These are phyloP conservation scores for Aldabrachelys gigantea DNA, from an alignment of 2,113 vertebrate species.

Conservation along the genomic window DNA sequence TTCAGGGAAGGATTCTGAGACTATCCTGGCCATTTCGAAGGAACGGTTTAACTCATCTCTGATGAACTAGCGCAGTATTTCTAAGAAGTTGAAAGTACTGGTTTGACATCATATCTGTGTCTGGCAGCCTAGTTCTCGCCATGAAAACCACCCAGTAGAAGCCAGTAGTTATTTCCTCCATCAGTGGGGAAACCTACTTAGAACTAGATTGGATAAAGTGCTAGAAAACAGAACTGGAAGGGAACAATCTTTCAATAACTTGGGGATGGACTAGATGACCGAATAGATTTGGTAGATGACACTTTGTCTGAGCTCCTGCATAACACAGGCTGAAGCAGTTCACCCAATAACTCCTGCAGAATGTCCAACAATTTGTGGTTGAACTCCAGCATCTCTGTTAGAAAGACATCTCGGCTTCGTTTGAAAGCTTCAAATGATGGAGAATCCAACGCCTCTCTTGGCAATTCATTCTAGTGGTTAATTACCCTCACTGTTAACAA, in stretches of 20 bases:
- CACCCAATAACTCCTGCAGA: neutral
- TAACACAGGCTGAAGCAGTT: neutral
- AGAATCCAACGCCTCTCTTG: neutral
- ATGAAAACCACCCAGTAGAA: neutral
- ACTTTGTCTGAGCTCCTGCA: neutral
- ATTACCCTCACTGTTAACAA: neutral
- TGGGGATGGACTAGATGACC: neutral
- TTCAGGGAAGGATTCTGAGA: fast-evolving
- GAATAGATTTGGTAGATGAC: neutral
- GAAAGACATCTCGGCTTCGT: neutral
- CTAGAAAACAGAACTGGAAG: neutral
- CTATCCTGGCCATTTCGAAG: neutral
- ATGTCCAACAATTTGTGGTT: neutral
- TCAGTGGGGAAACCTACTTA: neutral
- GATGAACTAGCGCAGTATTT: neutral
- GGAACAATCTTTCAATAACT: neutral
- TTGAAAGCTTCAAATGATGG: neutral
- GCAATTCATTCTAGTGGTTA: neutral
- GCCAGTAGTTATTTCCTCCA: fast-evolving
- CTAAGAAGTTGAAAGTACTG: neutral
- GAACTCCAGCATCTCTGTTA: neutral
- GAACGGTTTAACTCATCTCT: neutral
- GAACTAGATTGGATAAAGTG: neutral
- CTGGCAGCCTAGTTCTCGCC: fast-evolving
- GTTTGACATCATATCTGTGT: neutral